Conservation (phyloP, 2,888 invertebrate genomes). For the Neuroscelio doddi region DNA sequence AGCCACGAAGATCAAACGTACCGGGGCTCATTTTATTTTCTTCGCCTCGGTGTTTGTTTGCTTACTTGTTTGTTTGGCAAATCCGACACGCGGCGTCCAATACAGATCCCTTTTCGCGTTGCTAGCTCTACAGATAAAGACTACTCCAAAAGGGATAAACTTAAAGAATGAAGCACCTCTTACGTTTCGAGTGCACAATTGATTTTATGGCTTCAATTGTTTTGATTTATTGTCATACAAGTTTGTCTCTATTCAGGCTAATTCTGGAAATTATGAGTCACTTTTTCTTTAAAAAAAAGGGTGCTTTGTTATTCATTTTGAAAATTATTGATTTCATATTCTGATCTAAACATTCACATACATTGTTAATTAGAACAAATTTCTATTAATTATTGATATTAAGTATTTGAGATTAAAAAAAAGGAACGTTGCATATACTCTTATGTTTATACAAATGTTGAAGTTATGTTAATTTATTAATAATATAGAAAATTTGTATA, state of each 20-base stretch:
- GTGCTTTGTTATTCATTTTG: no score
- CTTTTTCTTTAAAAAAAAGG: no score
- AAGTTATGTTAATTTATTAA: no score
- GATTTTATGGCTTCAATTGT: background rate
- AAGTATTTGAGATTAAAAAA: no score
- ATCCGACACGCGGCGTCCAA: constrained; percentile 30
- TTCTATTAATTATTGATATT: no score
- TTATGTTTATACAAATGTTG: no score
- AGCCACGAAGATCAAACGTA: constrained; percentile 54
- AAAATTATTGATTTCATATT: no score
- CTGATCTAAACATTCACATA: no score
- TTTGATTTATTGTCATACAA: background rate
- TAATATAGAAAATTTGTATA: no score
- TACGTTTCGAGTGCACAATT: background rate
- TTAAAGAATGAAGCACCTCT: constrained; percentile 9
- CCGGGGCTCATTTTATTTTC: constrained; percentile 44
- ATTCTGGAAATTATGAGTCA: background rate
- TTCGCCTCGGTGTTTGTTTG: constrained; percentile 35
- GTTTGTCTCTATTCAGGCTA: background rate
- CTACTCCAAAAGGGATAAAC: constrained; percentile 21
- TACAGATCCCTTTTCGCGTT: constrained; percentile 29
- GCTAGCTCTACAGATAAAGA: constrained; percentile 14
- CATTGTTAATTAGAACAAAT: no score
- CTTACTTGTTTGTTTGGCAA: constrained; percentile 22
- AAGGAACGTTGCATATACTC: no score